phyloP scores from a whole-genome alignment of 2,113 vertebrate genomes.

The Choloepus hoffmanni region DNA sequence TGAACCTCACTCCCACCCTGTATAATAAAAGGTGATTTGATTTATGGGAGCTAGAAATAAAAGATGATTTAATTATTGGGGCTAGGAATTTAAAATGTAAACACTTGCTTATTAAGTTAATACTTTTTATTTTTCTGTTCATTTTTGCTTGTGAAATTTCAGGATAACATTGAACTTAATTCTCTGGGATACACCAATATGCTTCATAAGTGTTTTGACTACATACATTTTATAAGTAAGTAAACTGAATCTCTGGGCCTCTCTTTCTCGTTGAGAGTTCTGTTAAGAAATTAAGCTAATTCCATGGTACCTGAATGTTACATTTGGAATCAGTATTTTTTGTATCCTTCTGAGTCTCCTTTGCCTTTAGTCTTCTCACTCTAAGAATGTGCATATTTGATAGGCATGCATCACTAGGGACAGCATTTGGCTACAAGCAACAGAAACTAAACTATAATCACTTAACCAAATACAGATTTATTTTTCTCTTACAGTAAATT shows the following conservation, averaged over 20 bases:
- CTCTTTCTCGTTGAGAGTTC: neutral
- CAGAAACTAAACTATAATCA: neutral
- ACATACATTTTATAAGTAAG: neutral
- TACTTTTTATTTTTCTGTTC: neutral
- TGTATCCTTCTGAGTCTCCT: neutral
- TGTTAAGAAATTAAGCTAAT: neutral
- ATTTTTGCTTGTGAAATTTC: constrained; percentile 8
- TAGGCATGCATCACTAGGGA: neutral
- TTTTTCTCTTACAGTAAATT: constrained; percentile 3
- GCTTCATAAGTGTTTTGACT: neutral
- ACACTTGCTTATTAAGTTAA: neutral
- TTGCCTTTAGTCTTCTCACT: neutral
- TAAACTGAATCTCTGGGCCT: neutral
- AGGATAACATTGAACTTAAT: neutral
- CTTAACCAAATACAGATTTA: neutral
- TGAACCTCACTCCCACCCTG: neutral
- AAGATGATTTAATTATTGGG: neutral
- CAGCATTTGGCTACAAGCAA: neutral
- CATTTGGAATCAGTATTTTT: neutral
- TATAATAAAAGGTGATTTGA: neutral
- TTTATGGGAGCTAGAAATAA: neutral
- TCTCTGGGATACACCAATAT: neutral
- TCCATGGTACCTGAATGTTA: neutral
- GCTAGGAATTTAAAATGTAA: constrained; percentile 7
- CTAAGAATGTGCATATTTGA: neutral